These are phyloP conservation scores for Margarornis squamiger DNA, from an alignment of 2,797 vertebrate genomes.

Conservation along the genomic window DNA sequence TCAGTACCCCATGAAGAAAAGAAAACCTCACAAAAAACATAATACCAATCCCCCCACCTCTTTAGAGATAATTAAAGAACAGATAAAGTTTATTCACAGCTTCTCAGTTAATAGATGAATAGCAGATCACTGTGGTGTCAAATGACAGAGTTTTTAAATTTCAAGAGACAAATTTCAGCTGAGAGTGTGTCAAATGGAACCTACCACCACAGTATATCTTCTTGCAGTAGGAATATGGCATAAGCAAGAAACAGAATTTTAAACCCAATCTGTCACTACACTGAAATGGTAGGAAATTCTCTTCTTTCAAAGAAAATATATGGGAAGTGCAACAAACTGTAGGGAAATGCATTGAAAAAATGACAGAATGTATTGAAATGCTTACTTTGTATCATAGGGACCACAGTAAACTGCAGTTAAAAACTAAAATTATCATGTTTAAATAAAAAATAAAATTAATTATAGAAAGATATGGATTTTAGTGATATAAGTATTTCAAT, in stretches of 20 bases:
- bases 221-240: neutral
- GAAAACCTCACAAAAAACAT: neutral
- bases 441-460: neutral
- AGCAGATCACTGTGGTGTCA: neutral
- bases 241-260: conserved; percentile 27
- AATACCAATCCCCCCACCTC: neutral
- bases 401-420: neutral
- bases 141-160: neutral
- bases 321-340: neutral
- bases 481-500: neutral
- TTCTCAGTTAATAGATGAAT: neutral
- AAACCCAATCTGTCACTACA: neutral
- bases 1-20: neutral
- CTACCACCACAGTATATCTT: neutral
- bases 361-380: neutral
- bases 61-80: neutral
- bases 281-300: neutral
- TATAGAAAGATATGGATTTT: neutral
- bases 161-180: neutral
- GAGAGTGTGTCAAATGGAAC: neutral
- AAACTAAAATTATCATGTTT: neutral
- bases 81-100: neutral
- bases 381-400: neutral
- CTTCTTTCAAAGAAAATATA: neutral
- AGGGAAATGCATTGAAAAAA: neutral